Percentiles rank a stretch among this genome's conserved stretches.
phyloP scores from a whole-genome alignment of 2,113 vertebrate genomes.

The Coptodon bakossiorum region DNA sequence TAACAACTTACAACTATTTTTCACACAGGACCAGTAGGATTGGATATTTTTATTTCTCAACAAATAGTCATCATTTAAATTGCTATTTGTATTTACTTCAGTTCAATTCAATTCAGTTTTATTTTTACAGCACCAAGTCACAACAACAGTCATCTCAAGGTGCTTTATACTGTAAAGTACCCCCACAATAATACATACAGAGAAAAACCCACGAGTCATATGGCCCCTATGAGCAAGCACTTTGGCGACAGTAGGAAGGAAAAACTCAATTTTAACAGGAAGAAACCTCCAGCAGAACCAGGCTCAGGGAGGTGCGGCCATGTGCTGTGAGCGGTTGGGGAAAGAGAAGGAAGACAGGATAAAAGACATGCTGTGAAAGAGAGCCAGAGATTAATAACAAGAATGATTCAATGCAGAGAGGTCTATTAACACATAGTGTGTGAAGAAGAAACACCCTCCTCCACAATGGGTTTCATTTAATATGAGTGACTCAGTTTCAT shows the following conservation, averaged over 20 bases:
- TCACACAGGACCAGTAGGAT: neutral
- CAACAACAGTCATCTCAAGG: neutral
- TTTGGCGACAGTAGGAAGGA: neutral
- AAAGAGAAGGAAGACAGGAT: neutral
- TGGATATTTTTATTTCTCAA: neutral
- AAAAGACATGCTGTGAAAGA: neutral
- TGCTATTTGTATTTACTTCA: neutral
- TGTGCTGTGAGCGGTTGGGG: neutral
- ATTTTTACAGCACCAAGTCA: neutral
- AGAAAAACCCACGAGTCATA: neutral
- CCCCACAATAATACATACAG: neutral
- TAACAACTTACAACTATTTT: neutral
- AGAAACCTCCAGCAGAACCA: neutral
- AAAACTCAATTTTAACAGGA: neutral
- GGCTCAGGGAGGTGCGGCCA: neutral
- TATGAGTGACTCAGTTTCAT: neutral
- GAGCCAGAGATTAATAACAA: neutral
- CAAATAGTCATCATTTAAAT: neutral
- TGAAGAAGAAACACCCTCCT: neutral
- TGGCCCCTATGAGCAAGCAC: neutral
- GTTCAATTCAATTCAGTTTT: neutral
- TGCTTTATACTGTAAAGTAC: neutral
- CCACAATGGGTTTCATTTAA: neutral
- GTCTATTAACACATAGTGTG: neutral
- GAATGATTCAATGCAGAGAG: neutral